Conservation (phyloP, 2,113 vertebrate genomes). For the Sakesphorus luctuosus region DNA sequence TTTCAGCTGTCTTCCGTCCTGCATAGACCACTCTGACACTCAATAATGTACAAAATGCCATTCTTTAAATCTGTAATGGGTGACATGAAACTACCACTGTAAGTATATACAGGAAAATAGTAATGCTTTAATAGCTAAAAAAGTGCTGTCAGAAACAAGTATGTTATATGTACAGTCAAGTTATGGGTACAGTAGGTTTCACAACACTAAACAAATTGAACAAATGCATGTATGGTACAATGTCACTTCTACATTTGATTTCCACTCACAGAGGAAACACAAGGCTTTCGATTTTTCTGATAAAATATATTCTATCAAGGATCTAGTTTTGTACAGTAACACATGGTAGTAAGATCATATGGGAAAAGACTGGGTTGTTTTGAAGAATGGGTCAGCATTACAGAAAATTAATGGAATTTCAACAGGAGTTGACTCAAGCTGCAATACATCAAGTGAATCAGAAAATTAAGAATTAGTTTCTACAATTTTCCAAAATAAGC, state of each 20-base stretch:
- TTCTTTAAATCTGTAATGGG: not conserved
- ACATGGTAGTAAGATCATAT: not conserved
- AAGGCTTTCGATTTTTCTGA: not conserved
- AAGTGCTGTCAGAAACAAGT: not conserved
- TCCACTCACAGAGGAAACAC: not conserved
- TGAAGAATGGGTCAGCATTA: not conserved
- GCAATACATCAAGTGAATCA: not conserved
- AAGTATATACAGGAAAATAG: not conserved
- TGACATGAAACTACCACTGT: not conserved
- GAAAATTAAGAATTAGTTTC: not conserved
- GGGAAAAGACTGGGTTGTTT: accelerated
- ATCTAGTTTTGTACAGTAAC: not conserved
- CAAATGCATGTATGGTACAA: not conserved
- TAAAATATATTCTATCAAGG: not conserved
- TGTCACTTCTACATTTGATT: not conserved
- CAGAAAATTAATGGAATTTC: not conserved
- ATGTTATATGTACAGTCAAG: not conserved
- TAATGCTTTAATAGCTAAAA: not conserved
- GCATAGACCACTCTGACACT: not conserved
- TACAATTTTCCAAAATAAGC: not conserved
- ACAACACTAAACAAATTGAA: not conserved
- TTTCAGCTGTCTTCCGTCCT: not conserved
- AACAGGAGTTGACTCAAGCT: not conserved
- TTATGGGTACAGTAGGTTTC: not conserved
- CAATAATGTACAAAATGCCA: not conserved